These are phyloP conservation scores for Corydoras sp. DNA, from an alignment of 2,113 vertebrate species.

Conservation along the genomic window DNA sequence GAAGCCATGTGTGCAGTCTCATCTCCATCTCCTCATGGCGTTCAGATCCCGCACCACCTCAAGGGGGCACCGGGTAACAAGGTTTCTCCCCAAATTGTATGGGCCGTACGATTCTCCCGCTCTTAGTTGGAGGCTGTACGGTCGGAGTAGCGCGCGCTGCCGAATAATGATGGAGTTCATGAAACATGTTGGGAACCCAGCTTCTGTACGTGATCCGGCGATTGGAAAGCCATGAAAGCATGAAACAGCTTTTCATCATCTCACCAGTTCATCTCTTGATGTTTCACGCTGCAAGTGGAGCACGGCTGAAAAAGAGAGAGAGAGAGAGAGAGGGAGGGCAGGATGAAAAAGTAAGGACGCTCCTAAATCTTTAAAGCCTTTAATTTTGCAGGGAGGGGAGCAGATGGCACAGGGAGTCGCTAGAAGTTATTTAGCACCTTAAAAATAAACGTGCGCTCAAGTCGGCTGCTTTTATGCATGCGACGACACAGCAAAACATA, in stretches of 20 bases:
- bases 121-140: constrained; percentile 47
- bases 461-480: no score
- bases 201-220: constrained; percentile 62
- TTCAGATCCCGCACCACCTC: no score
- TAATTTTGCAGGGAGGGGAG: no score
- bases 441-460: no score
- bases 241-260: constrained; percentile 61
- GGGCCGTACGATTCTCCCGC: constrained; percentile 41
- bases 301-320: constrained; percentile 36
- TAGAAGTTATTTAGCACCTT: no score
- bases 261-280: constrained; percentile 65
- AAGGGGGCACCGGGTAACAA: no score
- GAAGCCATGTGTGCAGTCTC: no score
- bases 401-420: no score
- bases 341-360: constrained; percentile 20
- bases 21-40: no score
- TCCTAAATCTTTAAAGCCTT: no score
- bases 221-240: constrained; percentile 47
- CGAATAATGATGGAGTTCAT: constrained; percentile 71
- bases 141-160: constrained; percentile 56
- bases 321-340: constrained; percentile 19
- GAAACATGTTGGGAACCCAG: constrained; percentile 63
- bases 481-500: no score
- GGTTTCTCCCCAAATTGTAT: neutral
- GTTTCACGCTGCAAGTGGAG: constrained; percentile 49